Evolutionary conservation across 2,797 vertebrate genomes (phyloP), one percentile per base, ranked within the genome.

Genomic region (Danio kyathit): DNA sequence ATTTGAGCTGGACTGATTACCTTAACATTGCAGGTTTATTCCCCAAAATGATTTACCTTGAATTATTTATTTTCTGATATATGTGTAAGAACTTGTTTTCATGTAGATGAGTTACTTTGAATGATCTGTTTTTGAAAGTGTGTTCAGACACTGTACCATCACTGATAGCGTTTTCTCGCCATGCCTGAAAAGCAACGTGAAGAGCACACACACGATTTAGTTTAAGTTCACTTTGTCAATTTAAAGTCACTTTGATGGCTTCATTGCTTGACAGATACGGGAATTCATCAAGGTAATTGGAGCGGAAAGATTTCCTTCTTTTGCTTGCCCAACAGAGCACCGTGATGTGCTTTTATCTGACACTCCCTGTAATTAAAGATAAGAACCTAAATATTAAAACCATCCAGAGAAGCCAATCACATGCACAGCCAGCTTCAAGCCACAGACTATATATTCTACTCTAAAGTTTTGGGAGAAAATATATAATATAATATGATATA

Each of bases 251-350:
- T 70, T 69, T 78, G 83, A 81, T 29, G 6, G 66, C 83, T 81
- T 78, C 74, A 81, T 84, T 40, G 4, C 52, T 54, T 74, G 71
- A 82, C 71, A 79, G 64, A 67, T 78, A 82, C 1, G 43, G 16
- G 61, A 79, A 82, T 84, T 82, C 83, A 78, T 82, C 83, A 82
- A 84, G 83, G 77, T 84, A 71, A 84, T 81, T 74, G 79, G 64
- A 84, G 83, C 51, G 48, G 70, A 83, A 83, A 79, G 76, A 79
- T 84, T 49, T 17, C 54, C 44, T 84, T 82, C 57, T 69, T 69
- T 61, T 66, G 46, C 59, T 69, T 78, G 61, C 79, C 74, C 70
- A 76, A 69, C 63, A 84, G 79, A 77, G 74, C 51, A 76, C 8
- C 79, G 78, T 67, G 63, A 65, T 81, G 69, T 51, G 76, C 78